phyloP scores from a whole-genome alignment of 1,140 invertebrate genomes.

The Diprion similis region DNA sequence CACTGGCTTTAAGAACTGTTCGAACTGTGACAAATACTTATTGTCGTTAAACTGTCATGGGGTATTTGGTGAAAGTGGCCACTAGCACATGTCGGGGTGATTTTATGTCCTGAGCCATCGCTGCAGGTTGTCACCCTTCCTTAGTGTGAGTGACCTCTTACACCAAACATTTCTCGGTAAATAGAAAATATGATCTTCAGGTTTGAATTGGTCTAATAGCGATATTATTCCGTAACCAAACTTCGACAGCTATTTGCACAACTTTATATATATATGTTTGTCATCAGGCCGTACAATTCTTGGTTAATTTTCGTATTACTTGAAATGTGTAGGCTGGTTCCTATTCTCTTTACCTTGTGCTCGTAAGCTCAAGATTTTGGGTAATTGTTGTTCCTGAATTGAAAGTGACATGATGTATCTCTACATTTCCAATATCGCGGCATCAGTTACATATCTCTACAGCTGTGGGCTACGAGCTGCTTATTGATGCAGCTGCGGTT shows the following conservation, averaged over 20 bases:
- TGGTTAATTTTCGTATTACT: conserved; percentile 4
- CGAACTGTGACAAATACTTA: background rate
- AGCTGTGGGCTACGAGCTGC: background rate
- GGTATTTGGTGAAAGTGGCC: too few relatives aligned
- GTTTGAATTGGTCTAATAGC: too few relatives aligned
- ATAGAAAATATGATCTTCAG: too few relatives aligned
- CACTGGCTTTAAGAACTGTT: background rate
- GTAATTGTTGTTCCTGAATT: too few relatives aligned
- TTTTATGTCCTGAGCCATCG: too few relatives aligned
- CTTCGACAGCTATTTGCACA: too few relatives aligned
- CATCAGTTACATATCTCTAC: background rate
- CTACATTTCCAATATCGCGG: background rate
- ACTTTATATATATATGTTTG: background rate
- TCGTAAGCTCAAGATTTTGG: background rate
- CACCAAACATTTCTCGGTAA: too few relatives aligned
- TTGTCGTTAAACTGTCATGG: background rate
- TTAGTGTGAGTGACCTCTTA: too few relatives aligned
- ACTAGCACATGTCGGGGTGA: too few relatives aligned
- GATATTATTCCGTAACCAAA: too few relatives aligned
- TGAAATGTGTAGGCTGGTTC: conserved; percentile 54
- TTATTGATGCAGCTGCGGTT: too few relatives aligned
- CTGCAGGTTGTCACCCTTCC: too few relatives aligned
- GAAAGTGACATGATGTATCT: background rate
- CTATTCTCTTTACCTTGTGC: conserved; percentile 26
- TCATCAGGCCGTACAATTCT: background rate